Percentiles rank a stretch among this genome's conserved stretches.
Conservation (phyloP, 1,140 invertebrate genomes). For the Oreohelix idahoensis region DNA sequence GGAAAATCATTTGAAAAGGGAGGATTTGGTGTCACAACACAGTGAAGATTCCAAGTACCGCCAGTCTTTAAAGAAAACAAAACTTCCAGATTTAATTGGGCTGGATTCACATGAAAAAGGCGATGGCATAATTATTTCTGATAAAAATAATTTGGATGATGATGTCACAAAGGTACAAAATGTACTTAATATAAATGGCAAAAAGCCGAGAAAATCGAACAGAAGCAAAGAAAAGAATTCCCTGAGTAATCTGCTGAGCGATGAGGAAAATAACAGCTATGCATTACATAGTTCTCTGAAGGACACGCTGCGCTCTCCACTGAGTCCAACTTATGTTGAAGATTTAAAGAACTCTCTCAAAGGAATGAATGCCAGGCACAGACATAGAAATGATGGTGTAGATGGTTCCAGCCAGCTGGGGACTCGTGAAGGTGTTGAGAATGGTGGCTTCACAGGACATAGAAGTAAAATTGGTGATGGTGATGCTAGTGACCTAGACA, state of each 20-base stretch:
- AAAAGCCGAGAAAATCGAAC: not conserved
- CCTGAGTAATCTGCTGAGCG: not conserved
- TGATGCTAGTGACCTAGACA: not conserved
- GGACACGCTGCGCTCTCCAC: constrained; percentile 22
- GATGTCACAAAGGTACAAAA: not conserved
- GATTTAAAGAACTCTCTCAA: not conserved
- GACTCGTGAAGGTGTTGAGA: not conserved
- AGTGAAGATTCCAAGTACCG: not conserved
- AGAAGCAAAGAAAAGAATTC: not conserved
- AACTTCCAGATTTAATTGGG: not conserved
- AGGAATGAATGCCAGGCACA: constrained; percentile 1
- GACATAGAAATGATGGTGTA: not conserved
- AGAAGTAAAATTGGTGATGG: not conserved
- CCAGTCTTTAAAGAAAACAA: not conserved
- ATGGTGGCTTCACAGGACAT: not conserved
- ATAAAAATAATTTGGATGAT: not conserved
- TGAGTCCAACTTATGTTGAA: constrained; percentile 9
- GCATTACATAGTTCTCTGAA: not conserved
- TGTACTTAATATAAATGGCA: too few species aligned
- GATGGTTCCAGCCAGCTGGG: not conserved
- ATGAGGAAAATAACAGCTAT: constrained; percentile 24
- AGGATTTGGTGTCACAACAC: not conserved
- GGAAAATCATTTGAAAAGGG: not conserved
- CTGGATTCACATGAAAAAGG: not conserved
- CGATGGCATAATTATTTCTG: not conserved